A percentile compares a stretch with the other conserved stretches of the same genome.
phyloP scores from a whole-genome alignment of 2,888 invertebrate species.

The Eurytoma californica region DNA sequence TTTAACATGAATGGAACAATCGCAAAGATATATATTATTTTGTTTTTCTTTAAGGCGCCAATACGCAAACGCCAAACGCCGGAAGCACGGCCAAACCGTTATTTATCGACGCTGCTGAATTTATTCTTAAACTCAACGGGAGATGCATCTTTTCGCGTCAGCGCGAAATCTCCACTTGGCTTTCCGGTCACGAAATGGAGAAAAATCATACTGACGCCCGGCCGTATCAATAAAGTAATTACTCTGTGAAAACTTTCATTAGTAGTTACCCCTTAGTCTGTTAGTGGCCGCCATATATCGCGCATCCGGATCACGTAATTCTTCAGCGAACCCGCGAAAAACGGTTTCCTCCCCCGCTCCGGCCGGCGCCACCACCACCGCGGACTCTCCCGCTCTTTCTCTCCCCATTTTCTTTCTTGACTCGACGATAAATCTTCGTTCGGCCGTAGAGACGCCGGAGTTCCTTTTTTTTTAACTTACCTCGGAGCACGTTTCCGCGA shows the following conservation, averaged over 20 bases:
- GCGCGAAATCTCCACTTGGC: conserved; percentile 42
- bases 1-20: neutral
- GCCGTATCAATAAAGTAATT: conserved; percentile 73
- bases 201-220: conserved; percentile 67
- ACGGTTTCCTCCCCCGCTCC: conserved; percentile 30
- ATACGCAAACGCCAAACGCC: neutral
- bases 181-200: conserved; percentile 66
- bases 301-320: conserved; percentile 68
- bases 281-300: conserved; percentile 61
- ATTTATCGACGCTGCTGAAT: conserved; percentile 31
- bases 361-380: neutral
- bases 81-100: neutral
- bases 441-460: conserved; percentile 55
- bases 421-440: conserved; percentile 62
- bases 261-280: conserved; percentile 63
- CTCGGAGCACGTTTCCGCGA: conserved; percentile 4
- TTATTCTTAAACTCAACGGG: conserved; percentile 22
- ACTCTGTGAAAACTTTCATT: conserved; percentile 70
- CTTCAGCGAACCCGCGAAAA: conserved; percentile 62
- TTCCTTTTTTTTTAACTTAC: conserved; percentile 37
- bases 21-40: neutral
- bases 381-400: neutral
- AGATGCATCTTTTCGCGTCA: conserved; percentile 48
- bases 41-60: neutral
- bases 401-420: conserved; percentile 49